These are phyloP conservation scores for Siphlonurus alternatus DNA, from an alignment of 2,888 invertebrate genomes.

Conservation along the genomic window DNA sequence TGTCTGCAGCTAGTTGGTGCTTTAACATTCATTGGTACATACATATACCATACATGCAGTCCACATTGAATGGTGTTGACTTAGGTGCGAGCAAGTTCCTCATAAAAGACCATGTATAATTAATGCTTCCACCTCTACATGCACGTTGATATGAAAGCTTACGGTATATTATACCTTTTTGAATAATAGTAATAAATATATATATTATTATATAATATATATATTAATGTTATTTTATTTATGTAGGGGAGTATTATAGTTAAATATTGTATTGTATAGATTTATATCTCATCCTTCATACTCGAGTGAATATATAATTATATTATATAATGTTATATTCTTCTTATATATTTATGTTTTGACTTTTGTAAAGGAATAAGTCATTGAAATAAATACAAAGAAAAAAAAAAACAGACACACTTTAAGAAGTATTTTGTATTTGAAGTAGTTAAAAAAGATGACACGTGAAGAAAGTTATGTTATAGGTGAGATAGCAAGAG, in stretches of 20 bases:
- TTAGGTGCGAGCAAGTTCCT: background rate
- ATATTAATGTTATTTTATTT: too few species aligned
- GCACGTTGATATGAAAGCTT: background rate
- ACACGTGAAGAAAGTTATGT: background rate
- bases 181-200: background rate
- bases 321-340: too few species aligned
- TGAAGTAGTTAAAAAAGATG: background rate
- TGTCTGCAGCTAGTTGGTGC: too few species aligned
- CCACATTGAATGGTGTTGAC: background rate
- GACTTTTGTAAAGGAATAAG: too few species aligned
- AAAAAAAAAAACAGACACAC: too few species aligned
- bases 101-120: background rate
- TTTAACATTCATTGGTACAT: too few species aligned
- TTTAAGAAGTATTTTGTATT: background rate
- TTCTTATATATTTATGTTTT: too few species aligned
- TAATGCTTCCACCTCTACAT: background rate
- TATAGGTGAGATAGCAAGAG: too few species aligned
- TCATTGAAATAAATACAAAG: too few species aligned
- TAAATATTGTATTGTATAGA: background rate
- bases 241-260: background rate
- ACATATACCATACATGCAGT: too few species aligned
- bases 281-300: background rate
- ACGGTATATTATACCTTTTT: background rate
- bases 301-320: background rate
- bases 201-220: too few species aligned